These are phyloP conservation scores for Andrena trimmerana DNA, from an alignment of 2,888 invertebrate genomes.

Conservation along the genomic window DNA sequence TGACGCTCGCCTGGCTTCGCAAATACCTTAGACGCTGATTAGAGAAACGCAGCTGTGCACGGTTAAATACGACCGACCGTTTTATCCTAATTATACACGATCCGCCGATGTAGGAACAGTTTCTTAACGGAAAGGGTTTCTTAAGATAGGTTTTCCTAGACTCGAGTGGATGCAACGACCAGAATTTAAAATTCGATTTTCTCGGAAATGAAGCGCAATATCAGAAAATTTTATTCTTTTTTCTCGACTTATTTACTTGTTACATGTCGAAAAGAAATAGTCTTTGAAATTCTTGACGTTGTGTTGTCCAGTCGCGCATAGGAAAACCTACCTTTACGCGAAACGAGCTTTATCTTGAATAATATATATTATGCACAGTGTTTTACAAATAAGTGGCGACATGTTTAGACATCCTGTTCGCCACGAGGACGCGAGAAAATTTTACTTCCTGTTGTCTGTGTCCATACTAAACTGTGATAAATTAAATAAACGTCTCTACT, in stretches of 20 bases:
- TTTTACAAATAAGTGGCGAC: too few relatives aligned
- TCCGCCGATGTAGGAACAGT: background rate
- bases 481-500: background rate
- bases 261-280: too few relatives aligned
- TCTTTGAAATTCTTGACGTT: too few relatives aligned
- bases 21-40: constrained; percentile 58
- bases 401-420: background rate
- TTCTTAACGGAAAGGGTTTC: background rate
- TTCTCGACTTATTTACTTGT: too few relatives aligned
- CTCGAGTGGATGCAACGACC: too few relatives aligned
- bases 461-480: background rate
- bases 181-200: too few relatives aligned
- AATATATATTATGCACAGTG: background rate
- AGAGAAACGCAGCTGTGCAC: constrained; percentile 52
- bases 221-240: too few relatives aligned
- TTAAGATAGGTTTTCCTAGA: too few relatives aligned
- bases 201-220: too few relatives aligned
- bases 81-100: constrained; percentile 18
- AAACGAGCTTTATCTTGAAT: too few relatives aligned
- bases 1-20: constrained; percentile 43
- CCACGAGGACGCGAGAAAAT: background rate
- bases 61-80: constrained; percentile 24
- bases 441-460: background rate
- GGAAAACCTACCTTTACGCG: too few relatives aligned
- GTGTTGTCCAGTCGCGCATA: too few relatives aligned